Base-by-base conservation (phyloP, 2,113 vertebrate species). In the Collichthys lucidus region DNA sequence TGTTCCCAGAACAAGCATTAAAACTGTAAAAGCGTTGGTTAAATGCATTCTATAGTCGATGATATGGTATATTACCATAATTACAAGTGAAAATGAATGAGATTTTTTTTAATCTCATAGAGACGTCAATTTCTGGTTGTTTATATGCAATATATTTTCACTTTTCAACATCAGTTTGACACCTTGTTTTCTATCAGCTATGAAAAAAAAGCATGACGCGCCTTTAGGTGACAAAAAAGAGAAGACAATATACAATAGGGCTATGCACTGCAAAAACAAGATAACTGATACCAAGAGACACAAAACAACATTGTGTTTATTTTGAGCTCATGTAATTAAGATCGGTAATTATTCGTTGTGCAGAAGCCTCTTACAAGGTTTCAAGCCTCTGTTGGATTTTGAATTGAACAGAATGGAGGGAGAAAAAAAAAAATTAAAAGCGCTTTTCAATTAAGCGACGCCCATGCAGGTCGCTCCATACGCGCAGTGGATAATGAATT, bases 391-490 rank as follows among this genome's bases (percentile, higher is more conserved):
- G 40, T 17, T 40, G 20, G 24, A 59, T 11, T 9, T 8, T 1
- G 31, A 35, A 31, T n/a, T 52, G 20, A 44, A 16, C 31, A 31
- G 16, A 35, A 19, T 5, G 26, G 64, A 11, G 40, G 0, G 2
- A n/a, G n/a, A n/a, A 1, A 1, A 1, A 20, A 53, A 22, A 71
- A 52, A 53, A n/a, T 69, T 17, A 52, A 60, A 71, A 11, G 31
- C 4, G 31, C n/a, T 62, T 73, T 65, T 79, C 56, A 84, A 80
- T 80, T 64, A 79, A 19, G 44, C 56, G 80, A 65, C n/a, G 62
- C 57, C 52, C 50, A 31, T 11, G 74, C 71, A 62, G 63, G 26
- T 74, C 53, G 11, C 4, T 67, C n/a, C 57, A 42, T 29, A 62
- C 22, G 46, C 61, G n/a, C 59, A 52, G 44, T 7, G 49, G 42